A percentile compares a stretch with the other conserved stretches of the same genome.
Evolutionary conservation across 1,140 invertebrate species (phyloP).

Genomic region (Parapsyche elsis): DNA sequence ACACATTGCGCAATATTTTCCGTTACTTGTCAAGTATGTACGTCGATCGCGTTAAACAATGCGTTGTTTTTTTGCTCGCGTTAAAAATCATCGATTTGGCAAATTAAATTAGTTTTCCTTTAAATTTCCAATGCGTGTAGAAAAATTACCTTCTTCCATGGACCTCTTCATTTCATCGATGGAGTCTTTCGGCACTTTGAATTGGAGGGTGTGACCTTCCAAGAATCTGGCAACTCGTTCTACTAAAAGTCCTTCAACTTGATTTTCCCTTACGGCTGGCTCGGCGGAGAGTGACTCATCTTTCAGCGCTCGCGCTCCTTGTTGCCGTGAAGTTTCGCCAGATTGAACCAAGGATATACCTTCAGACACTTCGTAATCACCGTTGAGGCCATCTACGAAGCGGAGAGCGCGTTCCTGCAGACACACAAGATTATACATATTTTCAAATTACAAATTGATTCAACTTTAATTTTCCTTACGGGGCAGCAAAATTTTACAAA

Average conservation of each 20-base stretch:
- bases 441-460: too few species aligned
- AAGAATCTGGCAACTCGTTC: conserved; percentile 80
- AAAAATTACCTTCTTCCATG: conserved; percentile 73
- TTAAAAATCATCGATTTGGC: too few species aligned
- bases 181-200: conserved; percentile 77
- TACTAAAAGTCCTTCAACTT: conserved; percentile 78
- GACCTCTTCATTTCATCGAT: conserved; percentile 76
- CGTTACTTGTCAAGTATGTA: background rate
- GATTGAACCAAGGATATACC: conserved; percentile 77
- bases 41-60: background rate
- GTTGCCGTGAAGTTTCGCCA: conserved; percentile 67
- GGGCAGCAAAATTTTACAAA: too few species aligned
- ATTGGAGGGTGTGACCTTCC: conserved; percentile 80
- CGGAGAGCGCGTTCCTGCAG: conserved; percentile 74
- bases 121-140: too few species aligned
- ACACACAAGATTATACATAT: too few species aligned
- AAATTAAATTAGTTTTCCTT: too few species aligned
- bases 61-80: too few species aligned
- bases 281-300: conserved; percentile 73
- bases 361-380: conserved; percentile 71
- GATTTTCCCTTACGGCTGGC: conserved; percentile 77
- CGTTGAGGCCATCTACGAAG: conserved; percentile 71
- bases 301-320: conserved; percentile 65
- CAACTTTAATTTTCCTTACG: too few species aligned
- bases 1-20: background rate